Evolutionary conservation across 2,113 vertebrate species (phyloP).

Genomic region (Planiliza haematocheilus): DNA sequence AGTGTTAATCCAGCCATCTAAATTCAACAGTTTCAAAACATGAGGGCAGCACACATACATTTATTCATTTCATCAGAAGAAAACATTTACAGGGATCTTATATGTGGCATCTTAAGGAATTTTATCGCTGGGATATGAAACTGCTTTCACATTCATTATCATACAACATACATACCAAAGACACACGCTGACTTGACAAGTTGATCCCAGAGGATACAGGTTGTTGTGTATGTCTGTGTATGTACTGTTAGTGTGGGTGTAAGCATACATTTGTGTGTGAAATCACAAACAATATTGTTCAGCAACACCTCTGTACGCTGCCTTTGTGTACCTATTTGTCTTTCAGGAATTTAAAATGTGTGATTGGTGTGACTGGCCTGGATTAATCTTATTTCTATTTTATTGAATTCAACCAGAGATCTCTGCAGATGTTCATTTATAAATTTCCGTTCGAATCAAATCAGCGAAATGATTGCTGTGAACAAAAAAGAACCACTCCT

Average conservation of each 20-base stretch:
- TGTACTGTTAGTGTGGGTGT: background rate
- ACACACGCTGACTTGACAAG: background rate
- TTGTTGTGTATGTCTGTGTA: too few relatives aligned
- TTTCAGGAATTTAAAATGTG: background rate
- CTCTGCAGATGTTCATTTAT: background rate
- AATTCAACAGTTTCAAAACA: background rate
- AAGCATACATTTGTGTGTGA: slow-evolving; percentile 6
- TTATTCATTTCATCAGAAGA: background rate
- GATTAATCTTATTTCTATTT: background rate
- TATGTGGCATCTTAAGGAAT: background rate
- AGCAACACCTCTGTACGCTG: background rate
- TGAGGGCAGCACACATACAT: background rate
- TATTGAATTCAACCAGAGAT: background rate
- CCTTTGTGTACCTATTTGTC: background rate
- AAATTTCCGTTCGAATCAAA: background rate
- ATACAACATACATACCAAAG: background rate
- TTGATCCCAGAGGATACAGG: too few relatives aligned
- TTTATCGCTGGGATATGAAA: background rate
- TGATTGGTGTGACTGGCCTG: background rate
- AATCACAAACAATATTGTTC: background rate
- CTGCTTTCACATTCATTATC: background rate
- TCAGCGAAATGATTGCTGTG: background rate
- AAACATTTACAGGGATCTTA: background rate
- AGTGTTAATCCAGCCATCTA: slow-evolving; percentile 53
- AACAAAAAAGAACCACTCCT: background rate